Evolutionary conservation across 2,888 invertebrate species (phyloP).

Genomic region (Tromatobia lineatoria): DNA sequence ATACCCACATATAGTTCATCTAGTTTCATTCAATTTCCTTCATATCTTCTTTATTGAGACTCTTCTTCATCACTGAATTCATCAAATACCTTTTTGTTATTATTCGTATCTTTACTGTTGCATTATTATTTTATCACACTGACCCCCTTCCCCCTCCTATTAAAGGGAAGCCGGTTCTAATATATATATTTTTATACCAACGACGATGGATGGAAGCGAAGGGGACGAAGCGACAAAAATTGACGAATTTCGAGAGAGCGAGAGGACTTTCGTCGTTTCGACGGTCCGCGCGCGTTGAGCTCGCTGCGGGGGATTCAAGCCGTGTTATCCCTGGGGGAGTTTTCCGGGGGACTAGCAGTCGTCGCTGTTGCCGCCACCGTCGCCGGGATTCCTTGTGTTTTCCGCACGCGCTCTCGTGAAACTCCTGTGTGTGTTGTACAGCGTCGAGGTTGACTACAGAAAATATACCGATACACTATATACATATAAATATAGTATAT

Average conservation of each 20-base stretch:
- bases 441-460: background rate
- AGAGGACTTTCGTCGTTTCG: conserved; percentile 1
- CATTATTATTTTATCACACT: no score
- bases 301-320: conserved; percentile 43
- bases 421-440: background rate
- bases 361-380: conserved; percentile 44
- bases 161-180: no score
- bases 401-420: conserved; percentile 45
- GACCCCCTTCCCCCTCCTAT: no score
- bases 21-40: no score
- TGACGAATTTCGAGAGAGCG: conserved; percentile 44
- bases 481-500: background rate
- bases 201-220: background rate
- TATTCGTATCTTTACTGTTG: no score
- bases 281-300: conserved; percentile 42
- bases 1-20: no score
- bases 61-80: no score
- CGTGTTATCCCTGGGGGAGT: conserved; percentile 55
- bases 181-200: background rate
- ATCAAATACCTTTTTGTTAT: no score
- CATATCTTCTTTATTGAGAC: no score
- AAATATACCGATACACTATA: background rate
- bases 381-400: conserved; percentile 59
- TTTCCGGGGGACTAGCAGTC: conserved; percentile 23
- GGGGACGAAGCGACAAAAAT: conserved; percentile 17